Evolutionary conservation across 64 coral and sea anemone species (phyloP), one percentile per base, ranked within the genome.

Genomic region (Stichodactyla mertensii): DNA sequence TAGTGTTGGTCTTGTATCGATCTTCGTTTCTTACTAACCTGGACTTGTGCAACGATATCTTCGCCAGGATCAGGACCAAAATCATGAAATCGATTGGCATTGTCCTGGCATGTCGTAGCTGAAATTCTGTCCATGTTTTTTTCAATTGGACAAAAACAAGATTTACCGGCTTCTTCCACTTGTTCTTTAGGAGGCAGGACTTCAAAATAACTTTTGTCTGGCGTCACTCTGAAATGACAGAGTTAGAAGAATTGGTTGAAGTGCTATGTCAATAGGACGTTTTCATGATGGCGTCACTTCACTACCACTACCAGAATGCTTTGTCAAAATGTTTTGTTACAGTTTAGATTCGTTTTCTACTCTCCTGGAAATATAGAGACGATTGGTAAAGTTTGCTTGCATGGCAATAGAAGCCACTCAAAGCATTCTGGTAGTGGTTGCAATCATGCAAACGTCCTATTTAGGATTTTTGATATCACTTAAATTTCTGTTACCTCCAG

Each of bases 401-500:
- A n/a, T n/a, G 2, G 31, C 31, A 36, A 36, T 36, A 36, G 31
- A 36, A 36, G 31, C 31, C 31, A 36, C 31, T 36, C 31, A 36
- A 0, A 45, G 36, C 36, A 45, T 45, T 45, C 36, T 45, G 36
- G 36, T 45, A 45, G 36, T 45, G 36, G 36, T 45, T 45, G 36
- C 36, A 45, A 45, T 45, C 36, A 45, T 45, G 36, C 36, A 45
- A 45, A 45, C 36, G 36, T 45, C 36, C 36, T 45, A 45, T 45
- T 45, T 45, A 45, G 36, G 36, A 45, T 4, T 2, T 45, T 45
- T 45, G 36, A 45, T 45, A 45, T 45, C 36, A 45, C 36, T 45
- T 64, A 64, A 64, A n/a, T 15, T 64, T 23, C 7, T 23, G 6
- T 22, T 85, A 93, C 92, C 92, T 89, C 92, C 92, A 93, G 79